Base-by-base conservation (phyloP, 2,888 invertebrate species). In the Ophion slaviceki region DNA sequence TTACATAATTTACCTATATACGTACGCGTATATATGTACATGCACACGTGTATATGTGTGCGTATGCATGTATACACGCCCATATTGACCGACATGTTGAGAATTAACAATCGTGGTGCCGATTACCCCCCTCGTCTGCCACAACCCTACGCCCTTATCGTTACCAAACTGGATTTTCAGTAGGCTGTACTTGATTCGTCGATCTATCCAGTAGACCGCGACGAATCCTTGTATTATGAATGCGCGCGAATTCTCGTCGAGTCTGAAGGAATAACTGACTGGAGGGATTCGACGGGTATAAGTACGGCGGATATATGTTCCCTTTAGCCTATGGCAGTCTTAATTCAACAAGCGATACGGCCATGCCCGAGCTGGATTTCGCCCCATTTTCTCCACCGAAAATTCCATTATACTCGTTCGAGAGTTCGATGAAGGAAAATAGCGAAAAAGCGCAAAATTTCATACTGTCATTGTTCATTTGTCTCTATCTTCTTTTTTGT, bases 131-230 rank as follows among this genome's bases (percentile, higher is more conserved):
- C 32, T 66, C 14, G 72, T 47, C 59, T 36, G 32, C 57, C 75
- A 47, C 45, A 75, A 75, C 14, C 68, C 78, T 17, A 20, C 28
- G 17, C 32, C 64, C 64, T 7, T 68, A 59, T 89, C 88, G 89
- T 90, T 90, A 92, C 92, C 92, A 92, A 91, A 92, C 90, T 91
- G 89, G 88, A 90, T 91, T 92, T 91, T 91, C 89, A 90, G 89
- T 92, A 90, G 91, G 90, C 89, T 86, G 86, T 90, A 89, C 89
- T 89, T 92, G 61, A 88, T 89, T 89, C 90, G 90, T 91, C 90
- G 91, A 91, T 93, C 89, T 62, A 45, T 64, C 64, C 53, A 76
- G 77, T 62, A 20, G 59, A 80, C 28, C 20, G 72, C 57, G 24
- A 64, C 3, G 32, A 72, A 57, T 72, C 36, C 20, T 10, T 20